Percentiles rank a stretch among this genome's conserved stretches.
phyloP scores from a whole-genome alignment of 1,140 invertebrate genomes.

The Aleiodes sp. region DNA sequence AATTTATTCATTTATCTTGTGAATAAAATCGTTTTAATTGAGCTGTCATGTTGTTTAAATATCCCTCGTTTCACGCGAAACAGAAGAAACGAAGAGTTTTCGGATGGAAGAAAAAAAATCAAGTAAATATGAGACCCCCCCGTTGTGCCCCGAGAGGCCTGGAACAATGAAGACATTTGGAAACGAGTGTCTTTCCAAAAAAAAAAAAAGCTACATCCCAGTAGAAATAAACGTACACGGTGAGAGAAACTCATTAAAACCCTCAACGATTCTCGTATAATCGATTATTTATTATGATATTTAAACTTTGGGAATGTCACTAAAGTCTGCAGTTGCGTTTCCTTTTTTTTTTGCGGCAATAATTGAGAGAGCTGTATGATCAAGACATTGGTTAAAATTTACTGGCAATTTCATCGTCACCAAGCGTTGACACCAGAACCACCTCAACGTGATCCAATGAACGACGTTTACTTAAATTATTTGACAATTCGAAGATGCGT shows the following conservation, averaged over 20 bases:
- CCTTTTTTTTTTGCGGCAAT: background rate
- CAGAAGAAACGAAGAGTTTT: too few relatives aligned
- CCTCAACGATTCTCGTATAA: constrained; percentile 54
- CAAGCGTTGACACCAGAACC: constrained; percentile 12
- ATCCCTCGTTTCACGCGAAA: too few relatives aligned
- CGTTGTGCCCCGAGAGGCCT: background rate
- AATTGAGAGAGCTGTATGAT: constrained; percentile 34
- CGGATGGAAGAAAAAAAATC: background rate
- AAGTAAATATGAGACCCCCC: constrained; percentile 11
- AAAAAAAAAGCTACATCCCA: too few relatives aligned
- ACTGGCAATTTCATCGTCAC: constrained; percentile 42
- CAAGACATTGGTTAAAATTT: constrained; percentile 50
- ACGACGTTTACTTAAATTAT: background rate
- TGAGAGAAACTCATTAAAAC: constrained; percentile 49
- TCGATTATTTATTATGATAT: constrained; percentile 59
- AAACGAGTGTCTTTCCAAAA: constrained; percentile 16
- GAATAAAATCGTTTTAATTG: too few relatives aligned
- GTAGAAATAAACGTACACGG: constrained; percentile 39
- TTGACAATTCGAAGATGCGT: background rate
- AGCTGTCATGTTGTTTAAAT: background rate
- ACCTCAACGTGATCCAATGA: background rate
- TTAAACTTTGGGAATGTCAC: constrained; percentile 43
- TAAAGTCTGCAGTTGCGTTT: background rate
- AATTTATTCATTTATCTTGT: too few relatives aligned
- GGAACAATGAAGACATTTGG: constrained; percentile 16